These are phyloP conservation scores for Tenebrosternarchus preto DNA, from an alignment of 2,113 vertebrate genomes.

Conservation along the genomic window DNA sequence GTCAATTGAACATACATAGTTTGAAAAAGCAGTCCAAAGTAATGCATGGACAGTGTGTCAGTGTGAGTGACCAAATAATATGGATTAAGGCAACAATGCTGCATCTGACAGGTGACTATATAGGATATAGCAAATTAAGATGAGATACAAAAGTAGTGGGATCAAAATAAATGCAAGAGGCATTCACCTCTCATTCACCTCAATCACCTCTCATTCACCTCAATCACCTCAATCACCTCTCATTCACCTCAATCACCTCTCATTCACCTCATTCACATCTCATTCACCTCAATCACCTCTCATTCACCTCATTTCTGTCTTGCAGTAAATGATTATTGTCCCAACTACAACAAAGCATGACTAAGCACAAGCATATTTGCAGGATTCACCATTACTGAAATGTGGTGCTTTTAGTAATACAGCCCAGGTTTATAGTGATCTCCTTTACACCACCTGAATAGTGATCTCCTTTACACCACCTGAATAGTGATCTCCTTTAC, in stretches of 20 bases:
- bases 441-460: background rate
- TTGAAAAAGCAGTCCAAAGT: no score
- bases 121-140: background rate
- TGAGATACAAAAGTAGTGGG: constrained; percentile 13
- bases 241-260: no score
- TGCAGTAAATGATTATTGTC: constrained; percentile 25
- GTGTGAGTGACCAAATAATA: no score
- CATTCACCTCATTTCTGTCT: constrained; percentile 16
- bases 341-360: constrained; percentile 30
- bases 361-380: constrained; percentile 4
- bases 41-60: no score
- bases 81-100: background rate
- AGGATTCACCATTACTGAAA: background rate
- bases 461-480: background rate
- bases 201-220: no score
- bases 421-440: background rate
- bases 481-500: background rate
- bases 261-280: no score
- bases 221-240: no score
- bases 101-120: background rate
- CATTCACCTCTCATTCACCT: background rate
- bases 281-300: no score
- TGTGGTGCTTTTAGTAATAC: background rate
- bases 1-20: no score
- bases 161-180: constrained; percentile 5